Evolutionary conservation across 2,888 invertebrate species (phyloP).

Genomic region (Drosophila atripex): DNA sequence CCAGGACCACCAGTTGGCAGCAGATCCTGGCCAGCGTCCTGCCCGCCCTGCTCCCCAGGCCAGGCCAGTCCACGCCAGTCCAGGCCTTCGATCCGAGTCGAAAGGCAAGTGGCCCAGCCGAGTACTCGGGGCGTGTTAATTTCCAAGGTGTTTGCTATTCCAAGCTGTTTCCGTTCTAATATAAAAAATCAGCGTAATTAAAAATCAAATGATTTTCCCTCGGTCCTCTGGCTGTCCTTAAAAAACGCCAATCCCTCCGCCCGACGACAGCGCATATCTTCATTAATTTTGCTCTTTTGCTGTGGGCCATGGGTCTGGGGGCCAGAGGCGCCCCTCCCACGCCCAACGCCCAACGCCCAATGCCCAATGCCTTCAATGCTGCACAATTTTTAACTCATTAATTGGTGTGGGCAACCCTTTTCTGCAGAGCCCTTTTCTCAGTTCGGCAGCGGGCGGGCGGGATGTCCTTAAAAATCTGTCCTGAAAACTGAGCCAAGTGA

Average conservation of each 20-base stretch:
- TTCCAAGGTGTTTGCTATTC: conserved; percentile 75
- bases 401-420: conserved; percentile 74
- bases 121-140: conserved; percentile 53
- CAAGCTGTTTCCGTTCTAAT: conserved; percentile 73
- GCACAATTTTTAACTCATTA: conserved; percentile 77
- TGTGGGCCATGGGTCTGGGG: conserved; percentile 16
- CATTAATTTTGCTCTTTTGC: conserved; percentile 68
- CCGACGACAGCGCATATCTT: conserved; percentile 69
- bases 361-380: conserved; percentile 71
- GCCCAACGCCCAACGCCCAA: conserved; percentile 62
- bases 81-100: conserved; percentile 3
- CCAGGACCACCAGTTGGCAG: conserved; percentile 50
- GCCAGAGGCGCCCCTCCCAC: background rate
- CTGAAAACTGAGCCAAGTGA: conserved; percentile 66
- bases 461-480: conserved; percentile 43
- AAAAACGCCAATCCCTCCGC: background rate
- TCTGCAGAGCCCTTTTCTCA: conserved; percentile 21
- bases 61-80: too few relatives aligned
- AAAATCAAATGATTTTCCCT: conserved; percentile 75
- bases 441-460: background rate
- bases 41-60: background rate
- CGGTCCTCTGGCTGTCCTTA: conserved; percentile 2
- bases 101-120: conserved; percentile 34
- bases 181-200: conserved; percentile 78
- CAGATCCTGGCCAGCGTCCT: conserved; percentile 1